Base-by-base conservation (phyloP, 2,113 vertebrate genomes). In the Neolamprologus kungweensis region DNA sequence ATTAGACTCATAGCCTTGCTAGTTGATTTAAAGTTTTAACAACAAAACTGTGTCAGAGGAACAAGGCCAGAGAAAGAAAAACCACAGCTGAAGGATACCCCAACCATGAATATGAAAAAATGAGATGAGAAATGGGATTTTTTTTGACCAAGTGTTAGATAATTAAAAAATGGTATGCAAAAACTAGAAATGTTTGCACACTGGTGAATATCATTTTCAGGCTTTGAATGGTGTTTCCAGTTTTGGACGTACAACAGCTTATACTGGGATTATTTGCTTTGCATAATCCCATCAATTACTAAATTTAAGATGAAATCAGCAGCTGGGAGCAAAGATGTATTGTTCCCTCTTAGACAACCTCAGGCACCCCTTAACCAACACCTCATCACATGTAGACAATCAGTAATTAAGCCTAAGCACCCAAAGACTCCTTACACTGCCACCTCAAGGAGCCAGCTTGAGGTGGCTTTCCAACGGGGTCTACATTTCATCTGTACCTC, bases 221-320 rank as follows among this genome's bases (percentile, higher is more conserved):
- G 31, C 19, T 65, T 65, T 65, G 60, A 65, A 65, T 13, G 33
- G 7, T 65, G 60, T 37, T 37, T 65, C 60, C 4, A 37, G 1
- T 21, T 21, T 37, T 65, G 60, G 33, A 37, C 0, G 1, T 37
- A 37, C 4, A 0, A 37, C 33, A 37, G 3, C 3, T 4, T n/a
- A 65, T 65, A 65, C 17, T 65, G 33, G 60, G 60, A 37, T 65
- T 37, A 19, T 63, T 35, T 35, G 9, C 17, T 7, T 35, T 65
- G 21, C 35, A 68, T 40, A 68, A 6, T 40, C 35, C 35, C 35
- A 40, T 42, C 7, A 71, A 71, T 71, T 71, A 42, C 65, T 42
- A 42, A 23, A 23, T 71, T 23, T 16, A 71, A 42, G 2, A 40
- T 71, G 1, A 71, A 23, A 23, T 42, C 2, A 71, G 12, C 37